Conservation (phyloP, 2,797 vertebrate species). For the Epinephelus coioides region DNA sequence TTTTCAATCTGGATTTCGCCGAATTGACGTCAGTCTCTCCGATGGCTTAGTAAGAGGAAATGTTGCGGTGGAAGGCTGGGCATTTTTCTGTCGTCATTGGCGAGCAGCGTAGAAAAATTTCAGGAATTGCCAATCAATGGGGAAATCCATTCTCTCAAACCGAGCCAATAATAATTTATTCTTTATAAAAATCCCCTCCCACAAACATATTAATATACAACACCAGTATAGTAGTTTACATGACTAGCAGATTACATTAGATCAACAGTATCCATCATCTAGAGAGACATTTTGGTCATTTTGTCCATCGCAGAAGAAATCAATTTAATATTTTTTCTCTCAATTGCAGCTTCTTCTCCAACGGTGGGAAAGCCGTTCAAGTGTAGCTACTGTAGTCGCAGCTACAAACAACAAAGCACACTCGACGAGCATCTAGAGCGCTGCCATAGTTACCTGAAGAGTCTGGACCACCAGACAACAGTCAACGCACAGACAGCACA, state of each 20-base stretch:
- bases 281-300: background rate
- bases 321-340: conserved; percentile 27
- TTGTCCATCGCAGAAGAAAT: background rate
- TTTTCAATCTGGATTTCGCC: conserved; percentile 66
- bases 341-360: conserved; percentile 91
- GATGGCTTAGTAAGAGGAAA: conserved; percentile 52
- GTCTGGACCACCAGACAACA: conserved; percentile 88
- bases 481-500: conserved; percentile 80
- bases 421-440: conserved; percentile 96
- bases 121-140: conserved; percentile 67
- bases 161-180: background rate
- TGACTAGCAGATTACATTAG: background rate
- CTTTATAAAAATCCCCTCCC: conserved; percentile 26
- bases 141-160: conserved; percentile 59
- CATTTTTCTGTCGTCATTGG: conserved; percentile 53
- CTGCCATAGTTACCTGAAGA: conserved; percentile 94
- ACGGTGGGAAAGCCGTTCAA: conserved; percentile 96
- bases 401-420: conserved; percentile 97
- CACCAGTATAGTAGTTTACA: background rate
- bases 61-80: conserved; percentile 68
- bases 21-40: conserved; percentile 80
- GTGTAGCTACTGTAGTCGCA: conserved; percentile 96
- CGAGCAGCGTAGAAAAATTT: conserved; percentile 53
- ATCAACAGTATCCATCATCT: background rate
- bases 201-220: conserved; percentile 33